Evolutionary conservation across 2,888 invertebrate genomes (phyloP).

Genomic region (Malthinus flaveolus): DNA sequence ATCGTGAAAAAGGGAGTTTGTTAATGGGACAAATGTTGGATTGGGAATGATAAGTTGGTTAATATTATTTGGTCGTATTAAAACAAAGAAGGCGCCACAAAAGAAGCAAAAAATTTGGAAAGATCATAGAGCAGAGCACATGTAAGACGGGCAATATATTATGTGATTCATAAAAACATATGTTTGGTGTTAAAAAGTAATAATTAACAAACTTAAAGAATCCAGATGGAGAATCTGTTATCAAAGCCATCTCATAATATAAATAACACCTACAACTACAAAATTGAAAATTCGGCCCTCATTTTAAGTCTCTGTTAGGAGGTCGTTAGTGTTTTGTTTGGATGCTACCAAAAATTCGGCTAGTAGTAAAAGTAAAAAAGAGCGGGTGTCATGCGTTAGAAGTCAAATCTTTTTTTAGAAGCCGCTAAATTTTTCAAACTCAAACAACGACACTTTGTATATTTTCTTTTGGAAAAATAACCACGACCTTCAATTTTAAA

Average conservation of each 20-base stretch:
- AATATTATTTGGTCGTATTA: not conserved
- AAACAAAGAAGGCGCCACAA: not conserved
- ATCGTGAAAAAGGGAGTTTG: too few relatives aligned
- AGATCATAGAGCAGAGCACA: not conserved
- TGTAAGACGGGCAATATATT: not conserved
- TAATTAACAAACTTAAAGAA: conserved; percentile 2
- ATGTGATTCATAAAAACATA: not conserved
- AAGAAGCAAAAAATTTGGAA: not conserved
- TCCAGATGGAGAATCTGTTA: not conserved
- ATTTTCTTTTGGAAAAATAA: too few relatives aligned
- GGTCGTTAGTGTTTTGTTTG: too few relatives aligned
- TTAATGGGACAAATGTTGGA: too few relatives aligned
- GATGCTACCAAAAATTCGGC: too few relatives aligned
- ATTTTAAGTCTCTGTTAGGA: too few relatives aligned
- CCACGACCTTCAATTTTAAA: not conserved
- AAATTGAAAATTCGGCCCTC: too few relatives aligned
- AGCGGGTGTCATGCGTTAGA: not conserved
- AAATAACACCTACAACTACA: conserved; percentile 2
- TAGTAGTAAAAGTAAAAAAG: not conserved
- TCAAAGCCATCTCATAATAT: not conserved
- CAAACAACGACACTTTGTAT: too few relatives aligned
- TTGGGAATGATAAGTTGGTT: too few relatives aligned
- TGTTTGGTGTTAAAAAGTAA: not conserved
- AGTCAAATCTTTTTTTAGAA: not conserved
- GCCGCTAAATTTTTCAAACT: not conserved